These are phyloP conservation scores for Leucopternis melanops DNA, from an alignment of 2,113 vertebrate genomes.

Conservation along the genomic window DNA sequence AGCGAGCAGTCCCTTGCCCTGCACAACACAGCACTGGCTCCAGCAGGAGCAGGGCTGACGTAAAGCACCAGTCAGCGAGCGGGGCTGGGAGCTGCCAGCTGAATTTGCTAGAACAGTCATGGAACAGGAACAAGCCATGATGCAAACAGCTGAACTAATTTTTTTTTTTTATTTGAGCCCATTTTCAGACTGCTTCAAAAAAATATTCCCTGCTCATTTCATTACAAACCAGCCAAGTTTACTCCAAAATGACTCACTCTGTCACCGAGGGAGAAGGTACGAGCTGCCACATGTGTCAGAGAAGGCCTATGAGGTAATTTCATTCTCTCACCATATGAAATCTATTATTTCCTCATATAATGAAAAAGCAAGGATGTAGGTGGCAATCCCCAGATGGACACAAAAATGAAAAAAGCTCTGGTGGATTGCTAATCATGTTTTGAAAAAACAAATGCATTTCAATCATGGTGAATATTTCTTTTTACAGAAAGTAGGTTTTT, in stretches of 20 bases:
- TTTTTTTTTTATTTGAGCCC: background rate
- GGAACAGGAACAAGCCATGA: slow-evolving; percentile 2
- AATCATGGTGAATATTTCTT: background rate
- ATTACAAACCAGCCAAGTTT: slow-evolving; percentile 1
- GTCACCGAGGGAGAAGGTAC: slow-evolving; percentile 31
- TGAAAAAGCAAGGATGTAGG: slow-evolving; percentile 19
- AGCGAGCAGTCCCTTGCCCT: background rate
- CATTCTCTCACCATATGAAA: slow-evolving; percentile 18
- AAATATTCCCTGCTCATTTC: background rate
- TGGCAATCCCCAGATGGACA: background rate
- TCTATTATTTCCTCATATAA: slow-evolving; percentile 18
- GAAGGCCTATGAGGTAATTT: slow-evolving; percentile 27
- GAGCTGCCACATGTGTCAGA: slow-evolving; percentile 23
- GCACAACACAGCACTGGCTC: background rate
- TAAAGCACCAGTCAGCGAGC: background rate
- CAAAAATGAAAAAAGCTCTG: background rate
- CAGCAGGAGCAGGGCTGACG: background rate
- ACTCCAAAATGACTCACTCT: slow-evolving; percentile 26
- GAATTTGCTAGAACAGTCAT: background rate
- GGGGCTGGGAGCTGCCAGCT: background rate
- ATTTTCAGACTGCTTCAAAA: background rate
- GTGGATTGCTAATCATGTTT: background rate
- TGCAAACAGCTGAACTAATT: background rate
- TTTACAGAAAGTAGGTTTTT: background rate
- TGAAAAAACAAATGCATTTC: background rate